A percentile compares a stretch with the other conserved stretches of the same genome.
These are phyloP conservation scores for Drosophila nasuta DNA, from an alignment of 1,140 invertebrate species.

Conservation along the genomic window DNA sequence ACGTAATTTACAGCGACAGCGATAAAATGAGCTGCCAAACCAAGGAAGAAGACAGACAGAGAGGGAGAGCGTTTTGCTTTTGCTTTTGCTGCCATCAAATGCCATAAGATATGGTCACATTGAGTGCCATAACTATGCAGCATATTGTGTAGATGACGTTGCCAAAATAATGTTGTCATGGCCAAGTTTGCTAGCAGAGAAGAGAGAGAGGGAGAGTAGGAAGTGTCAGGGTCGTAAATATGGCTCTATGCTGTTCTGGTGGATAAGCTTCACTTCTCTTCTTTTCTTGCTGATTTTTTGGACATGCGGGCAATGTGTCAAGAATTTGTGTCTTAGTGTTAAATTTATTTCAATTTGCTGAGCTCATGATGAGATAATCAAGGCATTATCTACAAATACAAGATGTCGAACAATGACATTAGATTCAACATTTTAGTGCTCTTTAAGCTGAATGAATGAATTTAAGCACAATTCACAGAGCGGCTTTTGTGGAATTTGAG, in stretches of 20 bases:
- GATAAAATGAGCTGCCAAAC: slow-evolving; percentile 73
- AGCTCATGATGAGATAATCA: slow-evolving; percentile 59
- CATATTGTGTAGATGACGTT: slow-evolving; percentile 67
- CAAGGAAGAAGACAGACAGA: slow-evolving; percentile 48
- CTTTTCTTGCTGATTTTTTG: slow-evolving; percentile 1
- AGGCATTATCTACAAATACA: slow-evolving; percentile 22
- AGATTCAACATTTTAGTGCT: neutral
- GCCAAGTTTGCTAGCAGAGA: slow-evolving; percentile 32
- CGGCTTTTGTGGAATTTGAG: neutral
- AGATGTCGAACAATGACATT: slow-evolving; percentile 3
- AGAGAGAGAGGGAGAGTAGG: slow-evolving; percentile 2
- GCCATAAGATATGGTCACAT: slow-evolving; percentile 43
- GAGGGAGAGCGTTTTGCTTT: neutral
- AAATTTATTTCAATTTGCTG: slow-evolving; percentile 66
- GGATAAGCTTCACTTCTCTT: neutral
- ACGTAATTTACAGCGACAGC: slow-evolving; percentile 69
- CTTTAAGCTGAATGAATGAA: neutral
- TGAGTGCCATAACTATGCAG: slow-evolving; percentile 64
- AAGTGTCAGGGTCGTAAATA: slow-evolving; percentile 66
- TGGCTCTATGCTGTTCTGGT: slow-evolving; percentile 42
- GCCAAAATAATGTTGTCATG: slow-evolving; percentile 57
- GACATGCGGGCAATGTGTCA: slow-evolving; percentile 48
- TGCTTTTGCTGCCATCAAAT: slow-evolving; percentile 21
- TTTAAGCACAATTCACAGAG: neutral
- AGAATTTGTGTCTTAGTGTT: slow-evolving; percentile 35